These are phyloP conservation scores for Salmo trutta DNA, from an alignment of 2,797 vertebrate species.

Conservation along the genomic window DNA sequence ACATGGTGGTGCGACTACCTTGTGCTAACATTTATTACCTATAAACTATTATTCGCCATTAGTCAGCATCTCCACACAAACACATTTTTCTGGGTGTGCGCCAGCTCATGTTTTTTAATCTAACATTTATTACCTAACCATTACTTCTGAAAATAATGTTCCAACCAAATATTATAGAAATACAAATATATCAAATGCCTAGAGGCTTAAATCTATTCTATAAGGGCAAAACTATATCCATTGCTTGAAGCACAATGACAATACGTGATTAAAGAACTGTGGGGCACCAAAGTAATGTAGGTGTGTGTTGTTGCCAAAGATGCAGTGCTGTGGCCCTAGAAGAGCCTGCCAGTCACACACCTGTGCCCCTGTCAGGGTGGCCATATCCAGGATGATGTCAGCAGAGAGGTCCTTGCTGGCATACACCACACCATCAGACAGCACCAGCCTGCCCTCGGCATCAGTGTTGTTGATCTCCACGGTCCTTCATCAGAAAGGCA, in stretches of 20 bases:
- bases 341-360: constrained; percentile 63
- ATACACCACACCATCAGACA: constrained; percentile 93
- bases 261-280: neutral
- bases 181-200: neutral
- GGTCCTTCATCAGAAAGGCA: constrained; percentile 76
- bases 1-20: neutral
- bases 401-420: constrained; percentile 93
- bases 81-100: too few species aligned
- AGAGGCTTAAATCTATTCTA: neutral
- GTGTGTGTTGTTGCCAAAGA: neutral
- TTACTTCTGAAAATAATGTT: neutral
- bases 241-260: neutral
- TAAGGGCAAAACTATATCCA: neutral
- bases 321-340: neutral
- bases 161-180: neutral
- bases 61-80: too few species aligned
- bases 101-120: too few species aligned
- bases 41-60: neutral
- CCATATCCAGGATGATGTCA: constrained; percentile 97
- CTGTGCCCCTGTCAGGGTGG: constrained; percentile 96
- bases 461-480: constrained; percentile 99
- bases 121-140: neutral
- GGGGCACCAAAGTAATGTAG: neutral
- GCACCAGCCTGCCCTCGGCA: constrained; percentile 93
- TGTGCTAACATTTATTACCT: neutral